Conservation (phyloP, 1,140 invertebrate genomes). For the Varroa destructor region DNA sequence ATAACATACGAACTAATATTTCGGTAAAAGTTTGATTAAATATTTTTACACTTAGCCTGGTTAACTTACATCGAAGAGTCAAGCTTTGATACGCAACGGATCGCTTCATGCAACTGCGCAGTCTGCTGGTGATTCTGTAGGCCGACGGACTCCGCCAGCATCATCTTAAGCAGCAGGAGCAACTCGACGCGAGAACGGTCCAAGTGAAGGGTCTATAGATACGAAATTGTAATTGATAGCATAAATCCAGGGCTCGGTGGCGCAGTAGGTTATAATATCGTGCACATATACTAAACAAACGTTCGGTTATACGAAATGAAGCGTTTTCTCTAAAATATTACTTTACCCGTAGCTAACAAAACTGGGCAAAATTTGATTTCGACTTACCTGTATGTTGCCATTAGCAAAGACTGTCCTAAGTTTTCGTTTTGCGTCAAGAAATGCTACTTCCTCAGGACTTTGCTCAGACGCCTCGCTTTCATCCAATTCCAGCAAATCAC, state of each 20-base stretch:
- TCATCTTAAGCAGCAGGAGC: conserved; percentile 57
- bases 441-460: conserved; percentile 43
- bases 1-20: too few relatives aligned
- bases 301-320: not conserved
- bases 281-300: too few relatives aligned
- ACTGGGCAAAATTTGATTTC: not conserved
- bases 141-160: conserved; percentile 74
- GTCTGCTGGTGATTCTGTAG: conserved; percentile 62
- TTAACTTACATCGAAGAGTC: conserved; percentile 40
- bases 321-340: conserved; percentile 35
- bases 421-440: conserved; percentile 78
- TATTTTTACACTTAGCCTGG: not conserved
- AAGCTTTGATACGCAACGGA: conserved; percentile 62
- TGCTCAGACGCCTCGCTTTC: conserved; percentile 24
- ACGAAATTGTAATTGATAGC: too few relatives aligned
- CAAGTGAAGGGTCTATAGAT: conserved; percentile 6
- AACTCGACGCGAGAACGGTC: conserved; percentile 43
- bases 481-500: conserved; percentile 27
- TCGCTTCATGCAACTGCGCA: conserved; percentile 72
- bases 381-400: conserved; percentile 48
- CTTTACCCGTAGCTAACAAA: conserved; percentile 35
- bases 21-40: conserved; percentile 5
- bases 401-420: conserved; percentile 76
- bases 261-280: too few relatives aligned
- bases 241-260: too few relatives aligned